Percentiles rank a stretch among this genome's conserved stretches.
phyloP scores from a whole-genome alignment of 2,888 invertebrate genomes.

The Drosophila demipolita region DNA sequence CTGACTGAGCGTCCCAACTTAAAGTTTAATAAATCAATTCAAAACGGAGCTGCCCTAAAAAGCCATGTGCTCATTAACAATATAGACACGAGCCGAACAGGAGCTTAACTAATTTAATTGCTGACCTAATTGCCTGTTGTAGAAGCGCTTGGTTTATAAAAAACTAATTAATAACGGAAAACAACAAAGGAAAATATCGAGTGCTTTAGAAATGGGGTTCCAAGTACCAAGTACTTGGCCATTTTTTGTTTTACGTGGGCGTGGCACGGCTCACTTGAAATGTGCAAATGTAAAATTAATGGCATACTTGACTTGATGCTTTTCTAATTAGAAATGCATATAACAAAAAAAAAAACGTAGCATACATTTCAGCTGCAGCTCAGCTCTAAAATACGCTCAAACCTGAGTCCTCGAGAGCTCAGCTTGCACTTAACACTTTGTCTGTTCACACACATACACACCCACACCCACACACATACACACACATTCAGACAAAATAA shows the following conservation, averaged over 20 bases:
- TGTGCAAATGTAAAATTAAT: slow-evolving; percentile 76
- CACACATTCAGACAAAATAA: slow-evolving; percentile 39
- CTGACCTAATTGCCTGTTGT: slow-evolving; percentile 61
- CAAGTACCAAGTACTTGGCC: slow-evolving; percentile 38
- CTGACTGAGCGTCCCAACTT: slow-evolving; percentile 5
- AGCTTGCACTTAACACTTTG: slow-evolving; percentile 64
- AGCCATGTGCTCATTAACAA: slow-evolving; percentile 36
- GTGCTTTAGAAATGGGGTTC: slow-evolving; percentile 5
- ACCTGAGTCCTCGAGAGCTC: slow-evolving; percentile 55
- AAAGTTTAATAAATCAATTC: slow-evolving; percentile 55
- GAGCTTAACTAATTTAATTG: slow-evolving; percentile 50
- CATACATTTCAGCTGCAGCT: slow-evolving; percentile 44
- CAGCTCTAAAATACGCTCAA: slow-evolving; percentile 50
- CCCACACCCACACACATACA: slow-evolving; percentile 15
- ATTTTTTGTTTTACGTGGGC: slow-evolving; percentile 51
- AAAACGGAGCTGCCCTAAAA: slow-evolving; percentile 9
- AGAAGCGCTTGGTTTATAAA: slow-evolving; percentile 32
- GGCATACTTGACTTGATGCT: slow-evolving; percentile 74
- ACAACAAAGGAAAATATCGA: slow-evolving; percentile 34
- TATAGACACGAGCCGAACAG: slow-evolving; percentile 44
- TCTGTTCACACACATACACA: slow-evolving; percentile 5
- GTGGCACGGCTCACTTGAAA: slow-evolving; percentile 58
- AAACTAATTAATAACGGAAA: slow-evolving; percentile 66
- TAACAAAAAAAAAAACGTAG: slow-evolving; percentile 68
- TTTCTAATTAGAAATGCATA: slow-evolving; percentile 74